Conservation (phyloP, 2,888 invertebrate species). For the Drosophila formosana region DNA sequence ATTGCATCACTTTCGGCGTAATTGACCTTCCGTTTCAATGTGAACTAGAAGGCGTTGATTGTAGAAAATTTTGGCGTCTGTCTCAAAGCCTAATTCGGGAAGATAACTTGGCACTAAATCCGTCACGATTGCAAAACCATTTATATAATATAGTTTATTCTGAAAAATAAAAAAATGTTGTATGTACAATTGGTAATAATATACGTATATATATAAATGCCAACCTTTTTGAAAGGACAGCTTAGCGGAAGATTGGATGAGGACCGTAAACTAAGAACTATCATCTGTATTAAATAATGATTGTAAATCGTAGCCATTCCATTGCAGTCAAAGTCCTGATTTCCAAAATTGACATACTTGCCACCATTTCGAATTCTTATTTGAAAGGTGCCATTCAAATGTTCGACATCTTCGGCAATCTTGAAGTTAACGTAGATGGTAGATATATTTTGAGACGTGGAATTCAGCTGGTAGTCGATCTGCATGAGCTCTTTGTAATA, state of each 20-base stretch:
- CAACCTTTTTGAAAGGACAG: conserved; percentile 13
- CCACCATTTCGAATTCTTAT: neutral
- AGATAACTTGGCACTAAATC: conserved; percentile 9
- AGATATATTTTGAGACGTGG: neutral
- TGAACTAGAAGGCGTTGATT: neutral
- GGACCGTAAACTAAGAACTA: neutral
- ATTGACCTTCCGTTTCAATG: neutral
- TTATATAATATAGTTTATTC: conserved; percentile 4
- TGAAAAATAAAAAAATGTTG: neutral
- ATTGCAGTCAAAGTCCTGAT: neutral
- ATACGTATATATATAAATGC: no score
- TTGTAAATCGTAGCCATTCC: neutral
- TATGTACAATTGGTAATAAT: no score
- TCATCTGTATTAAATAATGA: neutral
- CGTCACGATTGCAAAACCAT: neutral
- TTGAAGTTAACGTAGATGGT: neutral
- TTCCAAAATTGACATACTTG: neutral
- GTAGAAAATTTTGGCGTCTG: neutral
- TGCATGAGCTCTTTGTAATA: neutral
- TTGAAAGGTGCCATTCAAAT: neutral
- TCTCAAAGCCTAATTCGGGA: neutral
- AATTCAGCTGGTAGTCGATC: neutral
- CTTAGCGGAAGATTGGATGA: conserved; percentile 6
- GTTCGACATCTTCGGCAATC: neutral
- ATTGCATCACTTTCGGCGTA: neutral